Evolutionary conservation across 2,797 vertebrate species (phyloP).

Genomic region (Hozukius guyotensis): DNA sequence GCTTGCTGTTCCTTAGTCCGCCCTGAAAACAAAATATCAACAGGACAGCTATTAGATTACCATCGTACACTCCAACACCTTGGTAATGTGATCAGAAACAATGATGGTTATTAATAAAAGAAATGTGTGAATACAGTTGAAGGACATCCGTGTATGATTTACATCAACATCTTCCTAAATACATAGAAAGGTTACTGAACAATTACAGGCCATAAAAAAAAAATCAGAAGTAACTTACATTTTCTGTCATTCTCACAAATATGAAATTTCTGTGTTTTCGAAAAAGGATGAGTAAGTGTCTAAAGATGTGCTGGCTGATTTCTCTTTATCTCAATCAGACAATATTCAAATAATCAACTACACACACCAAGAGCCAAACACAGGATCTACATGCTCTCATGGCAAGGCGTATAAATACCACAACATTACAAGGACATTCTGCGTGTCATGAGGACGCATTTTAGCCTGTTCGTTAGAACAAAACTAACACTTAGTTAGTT

Average conservation of each 20-base stretch:
- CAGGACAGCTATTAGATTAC: conserved; percentile 10
- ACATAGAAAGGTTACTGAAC: not conserved
- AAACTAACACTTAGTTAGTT: too few relatives aligned
- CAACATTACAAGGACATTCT: too few relatives aligned
- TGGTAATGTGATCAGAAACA: not conserved
- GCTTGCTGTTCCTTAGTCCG: conserved; percentile 97
- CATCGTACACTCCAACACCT: not conserved
- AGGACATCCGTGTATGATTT: not conserved
- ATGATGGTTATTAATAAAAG: not conserved
- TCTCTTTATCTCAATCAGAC: conserved; percentile 33
- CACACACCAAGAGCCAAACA: conserved; percentile 40
- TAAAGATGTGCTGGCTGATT: not conserved
- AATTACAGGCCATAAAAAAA: too few relatives aligned
- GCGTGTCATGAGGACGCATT: too few relatives aligned
- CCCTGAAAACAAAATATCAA: conserved; percentile 83
- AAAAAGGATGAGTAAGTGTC: not conserved
- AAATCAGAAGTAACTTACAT: not conserved
- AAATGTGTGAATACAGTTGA: not conserved
- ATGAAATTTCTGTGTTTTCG: not conserved
- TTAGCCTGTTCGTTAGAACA: too few relatives aligned
- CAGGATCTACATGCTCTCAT: conserved; percentile 15
- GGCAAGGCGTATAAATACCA: too few relatives aligned
- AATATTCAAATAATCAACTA: conserved; percentile 21
- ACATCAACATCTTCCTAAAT: not conserved
- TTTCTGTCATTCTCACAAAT: not conserved